These are phyloP conservation scores for Trematomus bernacchii DNA, from an alignment of 2,797 vertebrate genomes.

Conservation along the genomic window DNA sequence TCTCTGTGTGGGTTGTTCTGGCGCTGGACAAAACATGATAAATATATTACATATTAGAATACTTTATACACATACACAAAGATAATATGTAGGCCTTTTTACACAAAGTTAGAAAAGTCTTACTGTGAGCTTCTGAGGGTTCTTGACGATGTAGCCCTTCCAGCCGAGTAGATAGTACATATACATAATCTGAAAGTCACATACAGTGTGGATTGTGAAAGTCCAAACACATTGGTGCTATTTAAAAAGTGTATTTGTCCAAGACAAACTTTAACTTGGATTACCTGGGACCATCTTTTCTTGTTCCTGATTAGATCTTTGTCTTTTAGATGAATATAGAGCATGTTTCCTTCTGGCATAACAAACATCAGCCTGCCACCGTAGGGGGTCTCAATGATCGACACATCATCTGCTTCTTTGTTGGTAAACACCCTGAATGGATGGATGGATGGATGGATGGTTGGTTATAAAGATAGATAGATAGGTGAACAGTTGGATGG, in stretches of 20 bases:
- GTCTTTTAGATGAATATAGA: constrained; percentile 87
- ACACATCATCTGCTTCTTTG: constrained; percentile 88
- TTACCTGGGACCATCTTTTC: constrained; percentile 90
- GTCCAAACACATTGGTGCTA: background rate
- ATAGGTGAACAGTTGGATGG: background rate
- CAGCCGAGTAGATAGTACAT: constrained; percentile 89
- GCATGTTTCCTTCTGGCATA: constrained; percentile 87
- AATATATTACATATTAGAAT: background rate
- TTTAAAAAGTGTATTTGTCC: background rate
- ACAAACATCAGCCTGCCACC: constrained; percentile 85
- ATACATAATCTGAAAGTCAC: constrained; percentile 87
- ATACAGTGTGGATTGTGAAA: background rate
- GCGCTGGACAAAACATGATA: constrained; percentile 57
- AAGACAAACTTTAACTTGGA: background rate
- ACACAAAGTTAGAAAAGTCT: constrained; percentile 28
- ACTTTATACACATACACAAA: background rate
- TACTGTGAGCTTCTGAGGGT: constrained; percentile 83
- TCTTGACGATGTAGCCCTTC: constrained; percentile 87
- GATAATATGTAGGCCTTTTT: background rate
- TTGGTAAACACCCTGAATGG: constrained; percentile 84
- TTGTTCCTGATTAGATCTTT: constrained; percentile 86
- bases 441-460: constrained; percentile 1
- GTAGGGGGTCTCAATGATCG: constrained; percentile 85
- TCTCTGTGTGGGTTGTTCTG: constrained; percentile 72
- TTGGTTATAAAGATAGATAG: background rate